Evolutionary conservation across 2,888 invertebrate species (phyloP).

Genomic region (Amiota minor): DNA sequence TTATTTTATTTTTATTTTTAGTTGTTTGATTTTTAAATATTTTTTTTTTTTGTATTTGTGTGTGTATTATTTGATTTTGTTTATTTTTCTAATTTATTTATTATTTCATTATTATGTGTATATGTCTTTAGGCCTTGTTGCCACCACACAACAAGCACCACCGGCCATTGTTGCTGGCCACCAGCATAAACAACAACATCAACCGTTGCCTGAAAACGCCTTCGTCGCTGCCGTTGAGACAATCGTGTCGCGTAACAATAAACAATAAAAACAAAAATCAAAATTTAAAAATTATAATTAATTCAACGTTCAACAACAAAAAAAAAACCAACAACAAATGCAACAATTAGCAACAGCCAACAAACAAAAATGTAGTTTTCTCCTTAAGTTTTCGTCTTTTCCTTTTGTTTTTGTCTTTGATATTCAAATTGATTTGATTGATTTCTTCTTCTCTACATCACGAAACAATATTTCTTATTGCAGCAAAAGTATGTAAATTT

Average conservation of each 20-base stretch:
- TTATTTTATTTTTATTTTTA: conserved; percentile 35
- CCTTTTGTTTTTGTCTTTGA: conserved; percentile 19
- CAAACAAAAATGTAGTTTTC: no score
- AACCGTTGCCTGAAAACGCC: conserved; percentile 37
- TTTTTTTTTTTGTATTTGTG: conserved; percentile 40
- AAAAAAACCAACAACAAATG: conserved; percentile 20
- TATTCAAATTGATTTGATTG: no score
- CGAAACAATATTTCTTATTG: no score
- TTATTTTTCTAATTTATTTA: conserved; percentile 24
- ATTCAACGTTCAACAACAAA: conserved; percentile 8
- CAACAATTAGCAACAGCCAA: not conserved
- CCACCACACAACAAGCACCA: conserved; percentile 39
- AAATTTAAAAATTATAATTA: not conserved
- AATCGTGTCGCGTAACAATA: conserved; percentile 39
- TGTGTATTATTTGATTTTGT: conserved; percentile 50
- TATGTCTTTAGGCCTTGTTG: not conserved
- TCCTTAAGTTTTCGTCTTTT: conserved; percentile 5
- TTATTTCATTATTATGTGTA: not conserved
- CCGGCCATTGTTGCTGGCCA: conserved; percentile 1
- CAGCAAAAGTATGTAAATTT: no score
- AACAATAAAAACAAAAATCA: conserved; percentile 35
- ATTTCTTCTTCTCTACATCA: no score
- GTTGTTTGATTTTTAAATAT: conserved; percentile 39
- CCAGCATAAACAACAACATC: not conserved
- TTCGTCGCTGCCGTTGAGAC: conserved; percentile 38